phyloP scores from a whole-genome alignment of 2,888 invertebrate species.

The Acleris laterana region DNA sequence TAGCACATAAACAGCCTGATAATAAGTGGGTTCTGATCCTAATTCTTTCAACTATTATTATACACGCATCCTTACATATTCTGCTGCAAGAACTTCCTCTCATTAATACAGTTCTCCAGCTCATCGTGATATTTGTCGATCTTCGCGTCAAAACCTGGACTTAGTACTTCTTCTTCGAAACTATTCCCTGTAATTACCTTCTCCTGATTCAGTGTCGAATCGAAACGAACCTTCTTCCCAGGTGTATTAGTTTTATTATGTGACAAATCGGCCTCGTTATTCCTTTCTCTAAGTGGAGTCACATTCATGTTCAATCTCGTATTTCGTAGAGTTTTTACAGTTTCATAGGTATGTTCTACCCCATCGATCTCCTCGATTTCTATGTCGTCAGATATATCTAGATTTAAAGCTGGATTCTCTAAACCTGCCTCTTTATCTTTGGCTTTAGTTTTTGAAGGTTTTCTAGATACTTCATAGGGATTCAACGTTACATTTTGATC shows the following conservation, averaged over 20 bases:
- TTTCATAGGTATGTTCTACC: constrained; percentile 73
- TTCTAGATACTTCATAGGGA: constrained; percentile 78
- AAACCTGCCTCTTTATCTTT: constrained; percentile 68
- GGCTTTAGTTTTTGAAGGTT: constrained; percentile 62
- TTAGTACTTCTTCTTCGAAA: constrained; percentile 72
- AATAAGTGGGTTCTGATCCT: too few relatives aligned
- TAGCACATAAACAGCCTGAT: too few relatives aligned
- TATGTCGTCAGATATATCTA: constrained; percentile 78
- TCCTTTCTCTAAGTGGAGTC: constrained; percentile 68
- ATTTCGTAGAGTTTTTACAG: constrained; percentile 73
- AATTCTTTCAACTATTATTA: too few relatives aligned
- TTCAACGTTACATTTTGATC: constrained; percentile 64
- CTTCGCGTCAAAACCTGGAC: constrained; percentile 76
- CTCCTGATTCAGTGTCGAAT: constrained; percentile 76
- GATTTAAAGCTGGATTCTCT: constrained; percentile 73
- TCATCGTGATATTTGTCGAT: constrained; percentile 81
- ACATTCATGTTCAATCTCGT: constrained; percentile 75
- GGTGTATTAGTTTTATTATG: constrained; percentile 68
- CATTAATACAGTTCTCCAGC: constrained; percentile 80
- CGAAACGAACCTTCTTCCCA: constrained; percentile 77
- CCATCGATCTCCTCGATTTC: constrained; percentile 71
- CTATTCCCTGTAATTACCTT: constrained; percentile 80
- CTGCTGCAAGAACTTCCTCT: constrained; percentile 75
- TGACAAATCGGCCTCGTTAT: constrained; percentile 59
- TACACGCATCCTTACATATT: constrained; percentile 62